phyloP scores from a whole-genome alignment of 2,888 invertebrate genomes.

The Scotopteryx bipunctaria region DNA sequence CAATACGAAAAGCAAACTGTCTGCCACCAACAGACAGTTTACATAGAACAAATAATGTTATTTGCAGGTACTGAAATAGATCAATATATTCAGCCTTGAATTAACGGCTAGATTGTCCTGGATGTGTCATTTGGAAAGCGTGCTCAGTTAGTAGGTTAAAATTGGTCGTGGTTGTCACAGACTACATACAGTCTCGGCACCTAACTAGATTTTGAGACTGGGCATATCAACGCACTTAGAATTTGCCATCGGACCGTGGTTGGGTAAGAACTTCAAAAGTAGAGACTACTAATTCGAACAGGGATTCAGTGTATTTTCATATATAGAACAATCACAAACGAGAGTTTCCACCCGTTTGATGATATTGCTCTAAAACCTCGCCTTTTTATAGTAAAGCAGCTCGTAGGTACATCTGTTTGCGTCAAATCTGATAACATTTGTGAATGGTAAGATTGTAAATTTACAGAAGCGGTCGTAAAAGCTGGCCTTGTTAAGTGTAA shows the following conservation, averaged over 20 bases:
- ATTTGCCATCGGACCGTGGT: no score
- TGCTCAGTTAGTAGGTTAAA: no score
- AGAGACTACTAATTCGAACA: constrained; percentile 13
- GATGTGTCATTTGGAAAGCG: no score
- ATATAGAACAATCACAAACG: constrained; percentile 6
- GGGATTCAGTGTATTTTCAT: constrained; percentile 22
- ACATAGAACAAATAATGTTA: background rate
- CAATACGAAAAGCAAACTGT: constrained; percentile 3
- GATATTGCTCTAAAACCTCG: background rate
- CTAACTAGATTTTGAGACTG: no score
- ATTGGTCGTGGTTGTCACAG: no score
- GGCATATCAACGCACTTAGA: no score
- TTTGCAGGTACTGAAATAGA: background rate
- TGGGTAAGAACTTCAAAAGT: no score
- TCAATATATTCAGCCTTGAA: no score
- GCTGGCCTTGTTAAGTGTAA: constrained; percentile 22
- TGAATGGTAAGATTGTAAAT: constrained; percentile 22
- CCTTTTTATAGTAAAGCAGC: constrained; percentile 19
- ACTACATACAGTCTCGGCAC: no score
- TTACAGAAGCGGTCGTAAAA: constrained; percentile 29
- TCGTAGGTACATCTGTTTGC: constrained; percentile 30
- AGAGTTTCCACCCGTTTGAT: constrained; percentile 18
- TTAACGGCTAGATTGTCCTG: background rate
- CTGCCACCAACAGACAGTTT: background rate
- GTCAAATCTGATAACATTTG: constrained; percentile 29